These are phyloP conservation scores for Neofelis nebulosa DNA, from an alignment of 2,113 vertebrate genomes.

Conservation along the genomic window DNA sequence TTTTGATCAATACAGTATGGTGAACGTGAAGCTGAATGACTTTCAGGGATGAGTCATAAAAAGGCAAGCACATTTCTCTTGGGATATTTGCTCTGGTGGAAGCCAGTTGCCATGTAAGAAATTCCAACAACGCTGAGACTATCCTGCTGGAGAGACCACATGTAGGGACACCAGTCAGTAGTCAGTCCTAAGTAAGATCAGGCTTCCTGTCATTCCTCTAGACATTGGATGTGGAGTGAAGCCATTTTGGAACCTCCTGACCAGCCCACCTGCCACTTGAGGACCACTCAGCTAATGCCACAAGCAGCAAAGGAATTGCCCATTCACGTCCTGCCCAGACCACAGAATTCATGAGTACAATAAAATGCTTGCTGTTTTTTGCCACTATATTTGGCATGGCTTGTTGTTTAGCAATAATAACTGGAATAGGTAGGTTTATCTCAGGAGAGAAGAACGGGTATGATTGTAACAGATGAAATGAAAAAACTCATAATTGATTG, in stretches of 20 bases:
- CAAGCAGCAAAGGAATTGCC: neutral
- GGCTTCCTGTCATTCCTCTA: neutral
- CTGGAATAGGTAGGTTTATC: neutral
- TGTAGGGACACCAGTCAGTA: neutral
- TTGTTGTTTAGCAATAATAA: neutral
- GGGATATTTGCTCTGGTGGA: neutral
- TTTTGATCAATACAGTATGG: neutral
- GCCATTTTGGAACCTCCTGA: neutral
- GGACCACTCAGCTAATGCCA: neutral
- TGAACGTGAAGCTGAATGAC: neutral
- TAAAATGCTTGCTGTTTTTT: neutral
- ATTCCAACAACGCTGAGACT: neutral
- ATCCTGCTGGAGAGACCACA: neutral
- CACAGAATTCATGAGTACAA: neutral
- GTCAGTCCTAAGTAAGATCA: neutral
- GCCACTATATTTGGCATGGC: neutral
- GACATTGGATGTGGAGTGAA: neutral
- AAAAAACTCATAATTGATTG: neutral
- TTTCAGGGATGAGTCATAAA: neutral
- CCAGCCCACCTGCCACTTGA: neutral
- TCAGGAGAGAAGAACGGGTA: neutral
- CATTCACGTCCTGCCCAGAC: neutral
- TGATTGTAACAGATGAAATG: neutral
- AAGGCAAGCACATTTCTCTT: neutral
- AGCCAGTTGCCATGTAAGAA: neutral